phyloP scores from a whole-genome alignment of 2,797 vertebrate species.

The Aphelocoma californica region DNA sequence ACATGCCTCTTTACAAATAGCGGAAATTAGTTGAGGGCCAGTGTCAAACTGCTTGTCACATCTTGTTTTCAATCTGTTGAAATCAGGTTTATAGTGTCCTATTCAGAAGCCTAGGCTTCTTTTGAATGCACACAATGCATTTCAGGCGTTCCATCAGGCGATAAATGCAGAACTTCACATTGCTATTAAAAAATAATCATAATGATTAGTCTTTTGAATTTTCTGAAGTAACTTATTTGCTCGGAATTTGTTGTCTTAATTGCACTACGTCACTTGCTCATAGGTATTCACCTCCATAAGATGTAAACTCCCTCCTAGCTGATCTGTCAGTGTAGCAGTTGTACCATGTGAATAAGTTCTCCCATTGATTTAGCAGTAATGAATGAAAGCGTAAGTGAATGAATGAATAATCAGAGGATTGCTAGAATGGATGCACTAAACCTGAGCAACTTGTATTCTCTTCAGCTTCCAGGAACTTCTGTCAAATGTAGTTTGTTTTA shows the following conservation, averaged over 20 bases:
- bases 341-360: slow-evolving; percentile 28
- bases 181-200: slow-evolving; percentile 82
- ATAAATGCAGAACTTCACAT: slow-evolving; percentile 74
- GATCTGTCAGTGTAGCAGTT: slow-evolving; percentile 52
- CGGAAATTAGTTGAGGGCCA: slow-evolving; percentile 81
- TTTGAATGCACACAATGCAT: slow-evolving; percentile 78
- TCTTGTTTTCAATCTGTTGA: slow-evolving; percentile 84
- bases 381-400: slow-evolving; percentile 50
- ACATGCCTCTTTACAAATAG: slow-evolving; percentile 79
- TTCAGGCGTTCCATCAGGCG: slow-evolving; percentile 73
- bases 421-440: slow-evolving; percentile 9
- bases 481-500: not conserved
- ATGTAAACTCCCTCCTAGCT: slow-evolving; percentile 53
- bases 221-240: slow-evolving; percentile 69
- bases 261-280: slow-evolving; percentile 43
- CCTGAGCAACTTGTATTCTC: not conserved
- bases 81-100: slow-evolving; percentile 79
- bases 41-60: slow-evolving; percentile 86
- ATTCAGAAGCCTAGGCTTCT: slow-evolving; percentile 73
- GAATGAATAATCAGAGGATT: slow-evolving; percentile 35
- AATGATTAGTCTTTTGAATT: slow-evolving; percentile 78
- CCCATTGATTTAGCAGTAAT: slow-evolving; percentile 45
- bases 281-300: slow-evolving; percentile 35
- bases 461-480: not conserved
- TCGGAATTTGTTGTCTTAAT: slow-evolving; percentile 71